Evolutionary conservation across 2,888 invertebrate genomes (phyloP).

Genomic region (Cyaniris semiargus): DNA sequence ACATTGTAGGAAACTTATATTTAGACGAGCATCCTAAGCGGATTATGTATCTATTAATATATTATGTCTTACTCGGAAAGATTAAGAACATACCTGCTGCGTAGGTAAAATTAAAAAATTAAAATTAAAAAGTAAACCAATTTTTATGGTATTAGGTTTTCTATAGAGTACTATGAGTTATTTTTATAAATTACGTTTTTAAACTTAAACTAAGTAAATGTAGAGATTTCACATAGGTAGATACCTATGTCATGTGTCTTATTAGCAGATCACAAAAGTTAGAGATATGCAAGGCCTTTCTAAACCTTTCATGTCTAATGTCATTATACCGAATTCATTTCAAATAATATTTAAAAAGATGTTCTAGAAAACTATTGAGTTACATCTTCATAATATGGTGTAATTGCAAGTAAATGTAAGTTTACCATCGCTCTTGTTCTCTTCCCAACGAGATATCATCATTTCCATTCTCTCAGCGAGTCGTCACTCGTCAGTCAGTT

Average conservation of each 20-base stretch:
- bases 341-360: too few relatives aligned
- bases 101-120: too few relatives aligned
- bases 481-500: background rate
- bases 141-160: too few relatives aligned
- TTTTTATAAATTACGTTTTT: too few relatives aligned
- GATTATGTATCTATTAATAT: background rate
- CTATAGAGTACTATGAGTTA: too few relatives aligned
- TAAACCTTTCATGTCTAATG: background rate
- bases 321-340: too few relatives aligned
- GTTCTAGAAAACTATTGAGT: too few relatives aligned
- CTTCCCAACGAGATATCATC: background rate
- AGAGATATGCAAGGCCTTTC: background rate
- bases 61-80: background rate
- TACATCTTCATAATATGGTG: too few relatives aligned
- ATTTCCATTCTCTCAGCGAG: background rate
- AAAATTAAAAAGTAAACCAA: background rate
- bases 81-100: background rate
- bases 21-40: slow-evolving; percentile 3
- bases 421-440: too few relatives aligned
- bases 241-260: too few relatives aligned
- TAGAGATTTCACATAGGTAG: background rate
- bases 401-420: too few relatives aligned
- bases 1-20: slow-evolving; percentile 25
- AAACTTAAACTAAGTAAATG: background rate
- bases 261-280: background rate